A percentile compares a stretch with the other conserved stretches of the same genome.
Evolutionary conservation across 2,888 invertebrate species (phyloP).

Genomic region (Epinotia brunnichana): DNA sequence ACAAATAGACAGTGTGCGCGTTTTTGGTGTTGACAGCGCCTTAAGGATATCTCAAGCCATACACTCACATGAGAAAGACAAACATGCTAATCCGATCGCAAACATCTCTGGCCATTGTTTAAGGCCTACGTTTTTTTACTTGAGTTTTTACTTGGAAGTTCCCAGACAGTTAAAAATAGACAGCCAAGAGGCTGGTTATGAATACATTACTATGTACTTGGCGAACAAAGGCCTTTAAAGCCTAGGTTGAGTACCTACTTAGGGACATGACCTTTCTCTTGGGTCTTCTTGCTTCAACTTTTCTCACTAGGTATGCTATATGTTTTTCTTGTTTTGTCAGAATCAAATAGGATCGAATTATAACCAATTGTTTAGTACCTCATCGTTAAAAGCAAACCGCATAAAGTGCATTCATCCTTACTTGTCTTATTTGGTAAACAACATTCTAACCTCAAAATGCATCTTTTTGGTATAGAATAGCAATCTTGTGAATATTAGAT

Average conservation of each 20-base stretch:
- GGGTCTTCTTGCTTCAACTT: not conserved
- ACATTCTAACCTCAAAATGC: too few species aligned
- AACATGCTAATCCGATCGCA: conserved; percentile 73
- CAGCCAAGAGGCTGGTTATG: conserved; percentile 32
- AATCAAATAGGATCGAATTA: not conserved
- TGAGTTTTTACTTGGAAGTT: conserved; percentile 23
- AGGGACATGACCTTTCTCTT: not conserved
- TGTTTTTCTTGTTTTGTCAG: not conserved
- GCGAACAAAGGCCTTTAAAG: conserved; percentile 14
- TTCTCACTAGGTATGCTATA: not conserved
- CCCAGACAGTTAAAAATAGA: conserved; percentile 40
- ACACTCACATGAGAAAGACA: conserved; percentile 73
- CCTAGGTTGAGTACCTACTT: not conserved
- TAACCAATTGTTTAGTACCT: not conserved
- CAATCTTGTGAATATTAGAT: too few species aligned
- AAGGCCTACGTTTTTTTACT: conserved; percentile 46
- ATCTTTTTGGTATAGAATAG: too few species aligned
- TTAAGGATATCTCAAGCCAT: conserved; percentile 2
- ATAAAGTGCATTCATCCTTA: too few species aligned
- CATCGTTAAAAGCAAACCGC: not conserved
- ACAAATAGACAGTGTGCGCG: too few species aligned
- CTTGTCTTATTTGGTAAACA: too few species aligned
- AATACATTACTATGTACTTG: conserved; percentile 27
- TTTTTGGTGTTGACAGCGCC: too few species aligned
- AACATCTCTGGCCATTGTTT: conserved; percentile 73